Evolutionary conservation across 2,888 invertebrate species (phyloP).

Genomic region (Fabriciana adippe): DNA sequence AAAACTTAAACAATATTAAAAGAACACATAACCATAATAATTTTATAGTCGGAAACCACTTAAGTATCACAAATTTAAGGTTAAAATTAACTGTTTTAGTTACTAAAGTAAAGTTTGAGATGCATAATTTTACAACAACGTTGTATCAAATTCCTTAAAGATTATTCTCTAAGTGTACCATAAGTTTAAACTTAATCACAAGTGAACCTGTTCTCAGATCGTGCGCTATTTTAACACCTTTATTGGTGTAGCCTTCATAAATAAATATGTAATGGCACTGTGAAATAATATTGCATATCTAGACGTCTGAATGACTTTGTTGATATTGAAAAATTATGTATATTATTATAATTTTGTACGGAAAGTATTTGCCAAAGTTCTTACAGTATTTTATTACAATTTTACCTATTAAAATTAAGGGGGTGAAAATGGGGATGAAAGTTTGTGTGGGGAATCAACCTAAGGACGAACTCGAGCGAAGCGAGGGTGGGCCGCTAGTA

Average conservation of each 20-base stretch:
- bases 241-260: not conserved
- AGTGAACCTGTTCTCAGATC: not conserved
- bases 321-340: too few relatives aligned
- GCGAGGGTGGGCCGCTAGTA: too few relatives aligned
- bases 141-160: conserved; percentile 33
- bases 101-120: not conserved
- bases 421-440: too few relatives aligned
- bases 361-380: too few relatives aligned
- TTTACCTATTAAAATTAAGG: too few relatives aligned
- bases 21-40: not conserved
- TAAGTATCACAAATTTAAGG: not conserved
- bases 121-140: conserved; percentile 22
- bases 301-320: too few relatives aligned
- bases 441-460: too few relatives aligned
- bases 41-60: not conserved
- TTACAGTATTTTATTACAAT: too few relatives aligned
- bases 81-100: not conserved
- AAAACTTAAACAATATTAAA: too few relatives aligned
- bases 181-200: conserved; percentile 42
- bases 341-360: too few relatives aligned
- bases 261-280: not conserved
- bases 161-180: conserved; percentile 39
- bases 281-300: not conserved
- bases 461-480: too few relatives aligned
- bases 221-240: not conserved